Evolutionary conservation across 2,888 invertebrate species (phyloP), one percentile per base, ranked within the genome.

Genomic region (Microctonus aethiopoides): DNA sequence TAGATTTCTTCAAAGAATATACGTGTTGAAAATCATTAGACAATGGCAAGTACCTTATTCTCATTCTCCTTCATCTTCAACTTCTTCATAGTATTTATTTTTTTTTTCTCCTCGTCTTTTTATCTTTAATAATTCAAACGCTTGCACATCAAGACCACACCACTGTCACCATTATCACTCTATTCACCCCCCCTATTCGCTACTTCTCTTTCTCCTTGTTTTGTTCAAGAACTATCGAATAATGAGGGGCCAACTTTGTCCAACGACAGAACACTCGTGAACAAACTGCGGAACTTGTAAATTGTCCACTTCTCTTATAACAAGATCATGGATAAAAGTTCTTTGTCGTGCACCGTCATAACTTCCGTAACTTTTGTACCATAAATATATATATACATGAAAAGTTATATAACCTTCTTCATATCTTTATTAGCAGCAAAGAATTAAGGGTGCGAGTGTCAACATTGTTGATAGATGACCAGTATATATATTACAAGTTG

Each of bases 171-270:
- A 34, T 11, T 16, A 59, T 34, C 20, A 20, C 20, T 34, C 2
- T 52, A 16, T 34, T 32, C 0, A 7, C 11, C 10, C 34, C 34
- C 34, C 34, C 41, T 24, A 51, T 41, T 29, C 29, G 29, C n/a
- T n/a, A 29, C 29, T 54, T 51, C 36, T 20, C 61, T 32, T n/a
- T 34, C 29, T 54, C 16, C 62, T 61, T 57, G 57, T 57, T 46
- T 26, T 29, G 41, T 39, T 41, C 26, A 41, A 54, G 54, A 68
- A 68, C 61, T 61, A 68, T 68, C 68, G 68, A 68, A 54, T 62
- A 68, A 68, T 68, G 68, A 68, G 29, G n/a, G 68, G 62, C 61
- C 61, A 68, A 68, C 68, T 68, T 68, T 62, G 13, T 62, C 4
- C 20, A 52, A 54, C 67, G 16, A 39, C 52, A 26, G 54, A 52